Percentiles rank a stretch among this genome's conserved stretches.
phyloP scores from a whole-genome alignment of 2,113 vertebrate genomes.

The Thomomys bottae region DNA sequence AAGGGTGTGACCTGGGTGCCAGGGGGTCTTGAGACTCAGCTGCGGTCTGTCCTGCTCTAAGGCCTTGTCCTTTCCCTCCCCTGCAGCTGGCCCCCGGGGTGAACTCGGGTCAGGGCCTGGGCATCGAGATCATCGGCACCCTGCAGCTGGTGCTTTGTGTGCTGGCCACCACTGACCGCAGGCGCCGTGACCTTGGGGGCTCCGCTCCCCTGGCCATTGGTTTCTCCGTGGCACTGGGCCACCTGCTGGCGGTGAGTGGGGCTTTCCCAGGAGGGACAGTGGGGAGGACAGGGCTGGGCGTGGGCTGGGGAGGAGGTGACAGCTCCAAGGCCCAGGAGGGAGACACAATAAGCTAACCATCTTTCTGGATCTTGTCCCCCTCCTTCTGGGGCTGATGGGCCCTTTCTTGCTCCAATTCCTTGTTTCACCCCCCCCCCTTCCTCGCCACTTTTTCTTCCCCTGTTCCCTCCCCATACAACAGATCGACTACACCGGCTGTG shows the following conservation, averaged over 20 bases:
- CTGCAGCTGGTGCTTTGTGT: slow-evolving; percentile 98
- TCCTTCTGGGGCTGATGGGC: background rate
- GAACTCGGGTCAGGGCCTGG: slow-evolving; percentile 92
- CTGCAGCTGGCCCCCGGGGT: slow-evolving; percentile 85
- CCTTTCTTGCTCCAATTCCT: background rate
- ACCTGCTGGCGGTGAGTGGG: slow-evolving; percentile 93
- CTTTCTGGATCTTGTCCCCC: background rate
- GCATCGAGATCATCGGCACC: slow-evolving; percentile 95
- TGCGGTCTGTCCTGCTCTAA: background rate
- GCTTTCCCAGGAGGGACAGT: background rate
- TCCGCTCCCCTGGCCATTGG: slow-evolving; percentile 96
- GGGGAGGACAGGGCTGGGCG: background rate
- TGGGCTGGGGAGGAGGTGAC: background rate
- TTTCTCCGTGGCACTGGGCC: slow-evolving; percentile 94
- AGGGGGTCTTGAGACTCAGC: background rate
- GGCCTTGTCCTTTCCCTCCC: background rate
- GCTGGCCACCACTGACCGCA: slow-evolving; percentile 95
- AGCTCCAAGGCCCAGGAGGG: background rate
- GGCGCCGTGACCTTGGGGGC: slow-evolving; percentile 92
- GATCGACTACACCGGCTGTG: slow-evolving; percentile 98
- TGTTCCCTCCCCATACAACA: slow-evolving; percentile 64
- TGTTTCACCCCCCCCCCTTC: no score
- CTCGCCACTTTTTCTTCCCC: no score
- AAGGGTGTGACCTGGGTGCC: background rate
- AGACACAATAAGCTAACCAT: background rate